These are phyloP conservation scores for Stichopus chloronotus DNA, from an alignment of 35 echinoderm and acorn worm genomes.

Conservation along the genomic window DNA sequence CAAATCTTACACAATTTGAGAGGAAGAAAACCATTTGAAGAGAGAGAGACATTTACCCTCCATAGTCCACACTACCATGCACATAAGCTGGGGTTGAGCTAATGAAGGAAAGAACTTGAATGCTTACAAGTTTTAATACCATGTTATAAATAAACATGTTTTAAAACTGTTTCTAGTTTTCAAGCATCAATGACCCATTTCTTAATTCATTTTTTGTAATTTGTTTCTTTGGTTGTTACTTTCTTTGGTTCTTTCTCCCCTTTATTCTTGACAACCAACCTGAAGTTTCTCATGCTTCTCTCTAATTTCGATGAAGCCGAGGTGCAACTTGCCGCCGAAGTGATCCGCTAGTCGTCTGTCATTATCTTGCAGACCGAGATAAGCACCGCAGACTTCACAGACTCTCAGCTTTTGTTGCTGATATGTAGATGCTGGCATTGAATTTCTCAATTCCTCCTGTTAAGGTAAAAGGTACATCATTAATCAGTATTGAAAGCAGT, in stretches of 20 bases:
- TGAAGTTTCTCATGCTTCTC: slow-evolving; percentile 84
- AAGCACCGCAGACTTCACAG: slow-evolving; percentile 93
- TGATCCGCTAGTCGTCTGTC: slow-evolving; percentile 95
- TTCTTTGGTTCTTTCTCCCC: slow-evolving; percentile 63
- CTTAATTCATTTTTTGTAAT: no score
- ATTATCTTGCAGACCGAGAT: slow-evolving; percentile 97
- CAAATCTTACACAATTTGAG: no score
- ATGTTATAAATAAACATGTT: no score
- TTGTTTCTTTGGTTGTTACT: slow-evolving; percentile 21
- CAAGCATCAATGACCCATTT: no score
- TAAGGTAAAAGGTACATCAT: background rate
- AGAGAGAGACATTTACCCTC: no score
- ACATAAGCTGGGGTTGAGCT: no score
- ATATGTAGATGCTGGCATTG: slow-evolving; percentile 97
- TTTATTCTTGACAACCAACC: slow-evolving; percentile 57
- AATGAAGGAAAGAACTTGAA: no score
- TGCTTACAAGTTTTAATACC: no score
- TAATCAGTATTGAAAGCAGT: background rate
- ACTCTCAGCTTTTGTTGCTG: slow-evolving; percentile 99
- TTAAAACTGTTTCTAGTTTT: no score
- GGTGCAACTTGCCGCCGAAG: slow-evolving; percentile 97
- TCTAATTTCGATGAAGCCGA: slow-evolving; percentile 97
- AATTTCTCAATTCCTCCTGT: slow-evolving; percentile 95
- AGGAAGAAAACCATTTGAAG: no score
- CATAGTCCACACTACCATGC: no score